A percentile compares a stretch with the other conserved stretches of the same genome.
Conservation (phyloP, 2,113 vertebrate species). For the Acrocephalus arundinaceus region DNA sequence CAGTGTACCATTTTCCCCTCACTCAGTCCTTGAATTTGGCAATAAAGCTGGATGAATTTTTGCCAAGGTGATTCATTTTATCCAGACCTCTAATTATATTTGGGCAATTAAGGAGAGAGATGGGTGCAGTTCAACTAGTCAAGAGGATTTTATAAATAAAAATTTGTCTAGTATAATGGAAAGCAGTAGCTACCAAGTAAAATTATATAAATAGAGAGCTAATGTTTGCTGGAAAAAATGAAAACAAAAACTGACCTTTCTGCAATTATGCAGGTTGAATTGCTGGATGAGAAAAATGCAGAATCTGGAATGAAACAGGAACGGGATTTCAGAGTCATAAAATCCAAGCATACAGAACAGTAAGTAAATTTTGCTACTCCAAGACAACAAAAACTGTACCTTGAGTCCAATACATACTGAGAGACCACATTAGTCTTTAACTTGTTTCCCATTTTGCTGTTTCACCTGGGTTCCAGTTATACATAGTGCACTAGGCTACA, state of each 20-base stretch:
- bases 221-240: not conserved
- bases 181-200: not conserved
- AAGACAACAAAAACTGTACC: not conserved
- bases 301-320: not conserved
- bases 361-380: not conserved
- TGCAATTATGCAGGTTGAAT: not conserved
- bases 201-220: not conserved
- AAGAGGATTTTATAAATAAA: conserved; percentile 37
- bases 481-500: not conserved
- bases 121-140: conserved; percentile 25
- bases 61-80: conserved; percentile 39
- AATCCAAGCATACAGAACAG: not conserved
- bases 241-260: not conserved
- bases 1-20: not conserved
- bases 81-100: conserved; percentile 42
- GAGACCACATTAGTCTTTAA: accelerated
- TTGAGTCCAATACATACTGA: not conserved
- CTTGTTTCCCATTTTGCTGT: not conserved
- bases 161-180: not conserved
- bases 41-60: conserved; percentile 14
- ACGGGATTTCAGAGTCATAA: not conserved
- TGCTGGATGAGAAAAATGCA: not conserved
- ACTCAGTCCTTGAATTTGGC: conserved; percentile 3
- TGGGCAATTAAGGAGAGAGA: conserved; percentile 18
- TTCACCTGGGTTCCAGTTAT: not conserved